These are phyloP conservation scores for Melinaea marsaeus DNA, from an alignment of 2,888 invertebrate species.

Conservation along the genomic window DNA sequence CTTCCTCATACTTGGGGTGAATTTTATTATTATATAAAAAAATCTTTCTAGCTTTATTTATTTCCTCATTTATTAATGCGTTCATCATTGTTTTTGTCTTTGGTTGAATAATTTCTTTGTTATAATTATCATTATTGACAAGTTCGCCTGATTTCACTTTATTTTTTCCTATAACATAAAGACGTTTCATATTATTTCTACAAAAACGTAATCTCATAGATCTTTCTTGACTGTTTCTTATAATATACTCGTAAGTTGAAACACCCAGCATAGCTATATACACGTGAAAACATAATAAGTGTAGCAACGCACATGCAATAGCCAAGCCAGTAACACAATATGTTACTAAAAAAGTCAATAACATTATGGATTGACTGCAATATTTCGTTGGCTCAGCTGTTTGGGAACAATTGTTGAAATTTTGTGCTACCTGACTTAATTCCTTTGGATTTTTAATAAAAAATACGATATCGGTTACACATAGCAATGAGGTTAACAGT, in stretches of 20 bases:
- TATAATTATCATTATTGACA: conserved; percentile 15
- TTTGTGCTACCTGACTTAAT: conserved; percentile 76
- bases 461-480: conserved; percentile 82
- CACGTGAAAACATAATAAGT: conserved; percentile 92
- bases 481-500: conserved; percentile 82
- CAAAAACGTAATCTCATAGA: conserved; percentile 40
- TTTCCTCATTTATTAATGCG: conserved; percentile 56
- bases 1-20: conserved; percentile 52
- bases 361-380: conserved; percentile 57
- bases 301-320: conserved; percentile 86
- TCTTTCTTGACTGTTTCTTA: conserved; percentile 47
- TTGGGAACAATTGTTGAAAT: conserved; percentile 55
- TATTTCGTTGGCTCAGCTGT: conserved; percentile 39
- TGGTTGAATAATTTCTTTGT: conserved; percentile 19
- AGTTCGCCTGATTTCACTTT: conserved; percentile 20
- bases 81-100: conserved; percentile 49
- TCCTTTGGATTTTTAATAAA: conserved; percentile 80
- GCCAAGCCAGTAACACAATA: conserved; percentile 85
- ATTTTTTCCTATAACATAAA: conserved; percentile 26
- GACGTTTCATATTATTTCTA: conserved; percentile 40
- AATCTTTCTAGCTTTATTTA: conserved; percentile 57
- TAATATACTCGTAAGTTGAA: conserved; percentile 93
- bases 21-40: conserved; percentile 60
- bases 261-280: conserved; percentile 90
- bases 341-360: conserved; percentile 67